Evolutionary conservation across 2,888 invertebrate species (phyloP).

Genomic region (Nebria salina): DNA sequence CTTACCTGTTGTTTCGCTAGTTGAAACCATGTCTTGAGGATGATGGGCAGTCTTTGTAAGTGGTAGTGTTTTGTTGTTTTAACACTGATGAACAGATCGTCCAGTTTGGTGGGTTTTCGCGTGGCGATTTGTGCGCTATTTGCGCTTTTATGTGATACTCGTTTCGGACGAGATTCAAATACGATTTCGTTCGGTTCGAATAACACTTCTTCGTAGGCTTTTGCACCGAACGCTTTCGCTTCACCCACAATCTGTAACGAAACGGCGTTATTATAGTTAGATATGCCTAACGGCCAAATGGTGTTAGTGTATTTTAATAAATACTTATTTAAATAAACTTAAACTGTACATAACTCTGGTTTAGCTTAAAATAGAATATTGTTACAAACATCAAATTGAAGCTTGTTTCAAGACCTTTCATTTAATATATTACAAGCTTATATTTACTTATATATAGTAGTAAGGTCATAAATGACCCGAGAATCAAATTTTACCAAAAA

Average conservation of each 20-base stretch:
- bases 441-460: too few relatives aligned
- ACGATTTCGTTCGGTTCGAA: conserved; percentile 2
- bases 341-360: too few relatives aligned
- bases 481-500: too few relatives aligned
- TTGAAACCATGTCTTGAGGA: conserved; percentile 95
- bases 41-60: conserved; percentile 81
- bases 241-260: conserved; percentile 20
- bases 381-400: neutral
- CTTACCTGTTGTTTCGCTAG: conserved; percentile 87
- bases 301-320: too few relatives aligned
- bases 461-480: too few relatives aligned
- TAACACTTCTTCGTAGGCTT: conserved; percentile 3
- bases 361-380: neutral
- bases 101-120: conserved; percentile 72
- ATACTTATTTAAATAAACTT: too few relatives aligned
- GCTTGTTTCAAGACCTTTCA: neutral
- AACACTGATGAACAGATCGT: conserved; percentile 94
- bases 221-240: neutral
- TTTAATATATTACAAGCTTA: too few relatives aligned
- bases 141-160: conserved; percentile 16
- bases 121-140: conserved; percentile 58
- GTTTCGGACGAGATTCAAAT: conserved; percentile 19
- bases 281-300: too few relatives aligned
- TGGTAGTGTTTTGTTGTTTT: conserved; percentile 94
- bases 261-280: too few relatives aligned